Base-by-base conservation (phyloP, 35 echinoderm and acorn worm species). In the Nesometra sesokonis region DNA sequence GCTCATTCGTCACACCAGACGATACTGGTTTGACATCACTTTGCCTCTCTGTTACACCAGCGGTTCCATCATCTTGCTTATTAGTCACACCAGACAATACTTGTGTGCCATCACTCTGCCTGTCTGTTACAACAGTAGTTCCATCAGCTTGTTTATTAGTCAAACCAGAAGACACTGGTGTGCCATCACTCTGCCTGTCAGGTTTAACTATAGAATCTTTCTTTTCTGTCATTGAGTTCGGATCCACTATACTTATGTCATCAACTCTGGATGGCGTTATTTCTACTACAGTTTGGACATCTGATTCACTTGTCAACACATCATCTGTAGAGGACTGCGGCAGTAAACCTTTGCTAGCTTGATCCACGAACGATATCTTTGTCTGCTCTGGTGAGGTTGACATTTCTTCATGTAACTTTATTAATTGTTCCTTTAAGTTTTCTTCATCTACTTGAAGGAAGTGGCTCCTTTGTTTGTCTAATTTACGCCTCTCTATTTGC, bases 401-500 rank as follows among this genome's bases (percentile, higher is more conserved):
- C 23, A 27, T 67, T 67, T 67, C 21, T 27, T 83, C 9, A 67
- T 67, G 9, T 67, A 67, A 11, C 52, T 27, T 67, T 27, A 67
- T 2, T 38, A 86, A 40, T 82, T 80, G 86, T 36, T 86, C 32
- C 37, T 78, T 91, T 31, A 97, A 47, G 30, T 57, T 77, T 9
- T 78, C 77, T 87, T 87, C 77, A 32, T 93, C 91, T 79, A 77
- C 38, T 35, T 77, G 52, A 5, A 97, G 34, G 85, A 91, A 97
- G 19, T 86, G 57, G 15, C 29, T 43, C 37, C 95, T 87, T 67
- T 76, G 47, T 35, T 89, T 82, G 85, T 93, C 91, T 17, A 97
- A 85, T 36, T 88, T 86, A 37, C 88, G 86, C 27, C 95, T 82
- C 37, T 84, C 77, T 29, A 97, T 85, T 32, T 85, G 76, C 95